These are phyloP conservation scores for Sarcophaga subvicina DNA, from an alignment of 2,888 invertebrate genomes.

Conservation along the genomic window DNA sequence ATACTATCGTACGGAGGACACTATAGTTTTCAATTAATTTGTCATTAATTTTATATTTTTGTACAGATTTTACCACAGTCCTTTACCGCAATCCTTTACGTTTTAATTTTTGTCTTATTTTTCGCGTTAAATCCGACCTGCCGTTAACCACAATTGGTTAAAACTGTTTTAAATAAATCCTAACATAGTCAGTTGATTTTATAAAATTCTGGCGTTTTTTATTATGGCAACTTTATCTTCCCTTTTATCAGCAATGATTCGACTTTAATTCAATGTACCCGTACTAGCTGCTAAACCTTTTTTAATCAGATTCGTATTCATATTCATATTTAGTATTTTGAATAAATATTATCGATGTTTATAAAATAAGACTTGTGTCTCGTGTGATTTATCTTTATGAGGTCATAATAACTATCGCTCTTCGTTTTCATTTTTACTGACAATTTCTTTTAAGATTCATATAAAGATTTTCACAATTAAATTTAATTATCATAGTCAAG, in stretches of 20 bases:
- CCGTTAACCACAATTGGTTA: not conserved
- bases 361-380: conserved; percentile 5
- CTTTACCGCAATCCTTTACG: not conserved
- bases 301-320: not conserved
- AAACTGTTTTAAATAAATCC: conserved; percentile 32
- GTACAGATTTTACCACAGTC: not conserved
- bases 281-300: not conserved
- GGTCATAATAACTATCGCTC: not conserved
- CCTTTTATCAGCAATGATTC: conserved; percentile 40
- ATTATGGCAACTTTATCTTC: not conserved
- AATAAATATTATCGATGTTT: conserved; percentile 36
- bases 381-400: conserved; percentile 44
- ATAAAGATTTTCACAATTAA: not conserved
- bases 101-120: not conserved
- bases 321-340: not conserved
- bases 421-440: not conserved
- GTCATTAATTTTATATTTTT: not conserved
- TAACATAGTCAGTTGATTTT: conserved; percentile 7
- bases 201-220: conserved; percentile 27
- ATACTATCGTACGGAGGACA: too few relatives aligned
- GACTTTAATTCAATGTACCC: conserved; percentile 2
- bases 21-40: not conserved
- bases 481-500: not conserved
- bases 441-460: not conserved
- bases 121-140: not conserved